Evolutionary conservation across 2,797 vertebrate species (phyloP).

Genomic region (Allobates femoralis): DNA sequence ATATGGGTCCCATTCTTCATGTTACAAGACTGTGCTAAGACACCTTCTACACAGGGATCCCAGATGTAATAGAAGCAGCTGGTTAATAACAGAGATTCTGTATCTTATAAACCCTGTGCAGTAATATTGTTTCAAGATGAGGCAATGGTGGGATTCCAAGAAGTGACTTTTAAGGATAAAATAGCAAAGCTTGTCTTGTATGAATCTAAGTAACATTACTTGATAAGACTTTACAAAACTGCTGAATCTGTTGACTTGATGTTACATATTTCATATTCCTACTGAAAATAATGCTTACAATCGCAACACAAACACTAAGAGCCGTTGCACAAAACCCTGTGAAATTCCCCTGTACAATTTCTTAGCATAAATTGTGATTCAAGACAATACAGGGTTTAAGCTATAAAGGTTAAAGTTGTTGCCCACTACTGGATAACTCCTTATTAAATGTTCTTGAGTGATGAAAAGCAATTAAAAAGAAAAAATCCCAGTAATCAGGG

Average conservation of each 20-base stretch:
- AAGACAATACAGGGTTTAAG: no score
- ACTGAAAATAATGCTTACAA: not conserved
- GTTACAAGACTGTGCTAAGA: not conserved
- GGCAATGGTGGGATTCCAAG: not conserved
- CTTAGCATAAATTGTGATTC: no score
- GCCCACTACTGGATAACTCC: no score
- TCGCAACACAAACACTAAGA: no score
- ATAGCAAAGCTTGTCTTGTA: not conserved
- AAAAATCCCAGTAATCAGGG: no score
- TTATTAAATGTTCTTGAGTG: no score
- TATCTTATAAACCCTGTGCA: not conserved
- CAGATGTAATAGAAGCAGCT: slow-evolving; percentile 37
- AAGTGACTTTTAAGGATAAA: not conserved
- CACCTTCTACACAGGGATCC: not conserved
- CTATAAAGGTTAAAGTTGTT: no score
- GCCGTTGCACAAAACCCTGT: no score
- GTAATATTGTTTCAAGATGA: slow-evolving; percentile 7
- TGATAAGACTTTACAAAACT: not conserved
- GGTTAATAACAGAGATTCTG: not conserved
- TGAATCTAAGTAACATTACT: not conserved
- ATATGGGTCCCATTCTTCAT: slow-evolving; percentile 32
- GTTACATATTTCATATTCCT: not conserved
- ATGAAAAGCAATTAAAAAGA: no score
- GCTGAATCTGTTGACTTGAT: not conserved
- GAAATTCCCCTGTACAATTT: no score